Conservation (phyloP, 2,113 vertebrate genomes). For the Pelobates fuscus region DNA sequence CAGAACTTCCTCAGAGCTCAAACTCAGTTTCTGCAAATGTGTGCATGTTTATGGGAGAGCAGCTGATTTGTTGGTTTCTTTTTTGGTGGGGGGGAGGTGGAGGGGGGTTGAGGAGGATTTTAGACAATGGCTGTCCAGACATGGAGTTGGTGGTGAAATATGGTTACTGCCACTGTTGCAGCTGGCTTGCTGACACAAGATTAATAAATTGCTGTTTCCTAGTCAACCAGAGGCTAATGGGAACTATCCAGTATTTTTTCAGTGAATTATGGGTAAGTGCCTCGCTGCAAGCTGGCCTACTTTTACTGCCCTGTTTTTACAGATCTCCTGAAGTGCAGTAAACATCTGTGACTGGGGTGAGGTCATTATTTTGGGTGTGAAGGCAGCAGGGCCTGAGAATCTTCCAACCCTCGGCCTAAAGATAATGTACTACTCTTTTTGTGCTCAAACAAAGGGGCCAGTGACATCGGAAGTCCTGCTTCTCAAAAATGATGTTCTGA, state of each 20-base stretch:
- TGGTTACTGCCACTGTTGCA: constrained; percentile 89
- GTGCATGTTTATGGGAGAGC: constrained; percentile 51
- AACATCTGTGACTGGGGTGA: constrained; percentile 90
- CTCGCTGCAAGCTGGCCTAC: constrained; percentile 94
- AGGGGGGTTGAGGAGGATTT: constrained; percentile 56
- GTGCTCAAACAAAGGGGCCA: constrained; percentile 20
- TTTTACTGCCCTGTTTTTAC: constrained; percentile 87
- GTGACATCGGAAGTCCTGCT: constrained; percentile 36
- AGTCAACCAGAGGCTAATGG: constrained; percentile 98
- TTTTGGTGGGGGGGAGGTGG: too few species aligned
- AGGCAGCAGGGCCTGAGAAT: constrained; percentile 67
- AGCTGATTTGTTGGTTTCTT: constrained; percentile 79
- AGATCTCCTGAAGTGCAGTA: constrained; percentile 74
- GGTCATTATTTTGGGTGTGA: constrained; percentile 80
- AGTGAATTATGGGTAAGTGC: constrained; percentile 93
- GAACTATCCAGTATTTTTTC: constrained; percentile 91
- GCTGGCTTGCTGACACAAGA: constrained; percentile 99
- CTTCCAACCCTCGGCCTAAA: constrained; percentile 53
- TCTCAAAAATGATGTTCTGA: constrained; percentile 39
- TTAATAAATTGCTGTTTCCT: constrained; percentile 99
- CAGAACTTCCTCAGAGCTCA: constrained; percentile 61
- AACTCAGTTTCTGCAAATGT: constrained; percentile 55
- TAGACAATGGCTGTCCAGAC: constrained; percentile 78
- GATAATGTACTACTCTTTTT: constrained; percentile 44
- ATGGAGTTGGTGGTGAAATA: constrained; percentile 86